A percentile compares a stretch with the other conserved stretches of the same genome.
phyloP scores from a whole-genome alignment of 2,888 invertebrate genomes.

The Nesidiocoris tenuis region DNA sequence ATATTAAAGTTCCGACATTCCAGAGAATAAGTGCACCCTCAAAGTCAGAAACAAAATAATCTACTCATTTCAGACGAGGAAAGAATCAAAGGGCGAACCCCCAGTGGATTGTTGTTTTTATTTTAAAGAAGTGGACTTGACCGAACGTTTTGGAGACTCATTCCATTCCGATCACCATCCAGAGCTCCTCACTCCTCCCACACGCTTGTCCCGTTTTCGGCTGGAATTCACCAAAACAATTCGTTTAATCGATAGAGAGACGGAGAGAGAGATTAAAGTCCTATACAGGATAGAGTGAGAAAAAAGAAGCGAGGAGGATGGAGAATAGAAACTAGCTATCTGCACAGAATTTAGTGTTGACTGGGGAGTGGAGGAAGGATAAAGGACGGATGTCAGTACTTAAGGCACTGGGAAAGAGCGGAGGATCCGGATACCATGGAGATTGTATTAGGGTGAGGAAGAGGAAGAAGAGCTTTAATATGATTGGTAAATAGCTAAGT shows the following conservation, averaged over 20 bases:
- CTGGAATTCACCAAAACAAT: constrained; percentile 17
- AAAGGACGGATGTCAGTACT: background rate
- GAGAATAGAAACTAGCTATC: constrained; percentile 8
- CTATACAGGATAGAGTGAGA: background rate
- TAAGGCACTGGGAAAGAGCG: no score
- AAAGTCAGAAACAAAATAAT: no score
- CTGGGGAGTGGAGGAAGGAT: background rate
- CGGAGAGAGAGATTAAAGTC: background rate
- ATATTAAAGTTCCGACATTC: no score
- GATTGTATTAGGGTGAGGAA: background rate
- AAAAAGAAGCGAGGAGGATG: background rate
- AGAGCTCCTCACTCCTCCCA: no score
- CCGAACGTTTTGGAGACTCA: no score
- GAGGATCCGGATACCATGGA: background rate
- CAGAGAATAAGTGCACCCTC: no score
- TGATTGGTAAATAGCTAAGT: constrained; percentile 39
- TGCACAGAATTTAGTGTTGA: constrained; percentile 15
- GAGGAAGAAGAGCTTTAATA: constrained; percentile 14
- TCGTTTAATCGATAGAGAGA: constrained; percentile 20
- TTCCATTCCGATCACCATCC: no score
- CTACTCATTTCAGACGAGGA: no score
- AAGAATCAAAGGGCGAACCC: no score
- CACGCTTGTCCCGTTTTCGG: constrained; percentile 6
- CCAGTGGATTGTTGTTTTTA: no score
- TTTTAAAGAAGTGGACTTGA: no score